phyloP scores from a whole-genome alignment of 2,797 vertebrate species.

The Toxotes lorentzi region DNA sequence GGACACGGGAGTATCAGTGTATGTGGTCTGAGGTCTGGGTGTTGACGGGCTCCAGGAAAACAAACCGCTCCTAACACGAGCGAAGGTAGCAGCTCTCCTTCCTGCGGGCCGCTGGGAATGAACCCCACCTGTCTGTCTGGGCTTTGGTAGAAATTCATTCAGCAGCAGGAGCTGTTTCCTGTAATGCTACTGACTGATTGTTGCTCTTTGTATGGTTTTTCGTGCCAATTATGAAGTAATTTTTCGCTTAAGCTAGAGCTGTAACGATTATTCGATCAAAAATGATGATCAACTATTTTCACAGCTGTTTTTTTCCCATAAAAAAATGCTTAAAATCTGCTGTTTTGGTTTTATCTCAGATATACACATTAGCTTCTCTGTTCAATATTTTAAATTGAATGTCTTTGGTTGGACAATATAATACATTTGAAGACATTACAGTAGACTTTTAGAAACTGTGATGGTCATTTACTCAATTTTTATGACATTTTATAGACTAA shows the following conservation, averaged over 20 bases:
- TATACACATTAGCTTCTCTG: background rate
- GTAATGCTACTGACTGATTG: background rate
- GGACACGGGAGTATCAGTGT: background rate
- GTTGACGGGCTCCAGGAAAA: background rate
- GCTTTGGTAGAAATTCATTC: background rate
- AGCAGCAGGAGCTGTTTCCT: background rate
- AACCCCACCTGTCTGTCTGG: background rate
- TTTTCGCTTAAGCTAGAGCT: background rate
- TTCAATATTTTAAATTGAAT: background rate
- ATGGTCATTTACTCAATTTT: background rate
- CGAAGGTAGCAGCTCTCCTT: background rate
- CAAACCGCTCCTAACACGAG: too few species aligned
- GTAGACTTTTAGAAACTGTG: background rate
- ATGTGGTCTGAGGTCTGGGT: background rate
- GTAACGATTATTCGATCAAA: background rate
- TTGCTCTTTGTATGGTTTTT: background rate
- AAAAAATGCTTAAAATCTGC: too few species aligned
- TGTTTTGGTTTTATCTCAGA: background rate
- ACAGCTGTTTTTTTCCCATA: background rate
- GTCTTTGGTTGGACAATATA: background rate
- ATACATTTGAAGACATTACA: background rate
- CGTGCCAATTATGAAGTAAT: too few species aligned
- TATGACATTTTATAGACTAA: background rate
- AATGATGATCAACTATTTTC: background rate
- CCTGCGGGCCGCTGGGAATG: background rate